phyloP scores from a whole-genome alignment of 1,140 invertebrate genomes.

The Brachystomella parvula region DNA sequence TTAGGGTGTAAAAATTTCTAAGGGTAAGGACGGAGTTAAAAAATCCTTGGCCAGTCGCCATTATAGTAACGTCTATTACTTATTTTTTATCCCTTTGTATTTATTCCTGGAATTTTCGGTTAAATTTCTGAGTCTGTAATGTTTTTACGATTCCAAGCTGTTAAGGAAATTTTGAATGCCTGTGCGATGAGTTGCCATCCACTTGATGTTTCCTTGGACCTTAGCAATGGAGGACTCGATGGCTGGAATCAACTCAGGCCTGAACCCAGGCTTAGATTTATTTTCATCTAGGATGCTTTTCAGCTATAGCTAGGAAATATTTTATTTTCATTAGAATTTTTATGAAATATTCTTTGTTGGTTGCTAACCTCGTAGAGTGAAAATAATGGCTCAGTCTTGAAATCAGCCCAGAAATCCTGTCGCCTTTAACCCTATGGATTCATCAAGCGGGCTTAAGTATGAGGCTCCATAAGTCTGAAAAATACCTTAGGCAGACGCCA shows the following conservation, averaged over 20 bases:
- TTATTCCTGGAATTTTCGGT: no score
- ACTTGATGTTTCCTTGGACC: neutral
- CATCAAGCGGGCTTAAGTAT: neutral
- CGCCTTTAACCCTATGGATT: neutral
- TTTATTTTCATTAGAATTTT: neutral
- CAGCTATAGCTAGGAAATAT: neutral
- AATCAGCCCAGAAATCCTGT: neutral
- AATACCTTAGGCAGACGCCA: constrained; percentile 66
- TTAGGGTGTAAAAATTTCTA: no score
- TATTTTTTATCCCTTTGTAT: no score
- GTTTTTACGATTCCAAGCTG: no score
- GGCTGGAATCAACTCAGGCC: neutral
- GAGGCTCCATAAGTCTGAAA: neutral
- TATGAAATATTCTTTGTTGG: neutral
- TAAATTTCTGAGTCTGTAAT: no score
- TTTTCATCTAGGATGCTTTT: neutral
- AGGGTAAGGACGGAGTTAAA: no score
- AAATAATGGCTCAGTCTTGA: neutral
- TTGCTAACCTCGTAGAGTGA: neutral
- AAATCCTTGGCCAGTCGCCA: no score
- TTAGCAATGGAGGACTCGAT: neutral
- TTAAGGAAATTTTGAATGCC: neutral
- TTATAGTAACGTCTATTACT: no score
- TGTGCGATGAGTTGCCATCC: neutral
- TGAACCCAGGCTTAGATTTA: neutral